A percentile compares a stretch with the other conserved stretches of the same genome.
phyloP scores from a whole-genome alignment of 2,113 vertebrate species.

The Macquaria australasica region DNA sequence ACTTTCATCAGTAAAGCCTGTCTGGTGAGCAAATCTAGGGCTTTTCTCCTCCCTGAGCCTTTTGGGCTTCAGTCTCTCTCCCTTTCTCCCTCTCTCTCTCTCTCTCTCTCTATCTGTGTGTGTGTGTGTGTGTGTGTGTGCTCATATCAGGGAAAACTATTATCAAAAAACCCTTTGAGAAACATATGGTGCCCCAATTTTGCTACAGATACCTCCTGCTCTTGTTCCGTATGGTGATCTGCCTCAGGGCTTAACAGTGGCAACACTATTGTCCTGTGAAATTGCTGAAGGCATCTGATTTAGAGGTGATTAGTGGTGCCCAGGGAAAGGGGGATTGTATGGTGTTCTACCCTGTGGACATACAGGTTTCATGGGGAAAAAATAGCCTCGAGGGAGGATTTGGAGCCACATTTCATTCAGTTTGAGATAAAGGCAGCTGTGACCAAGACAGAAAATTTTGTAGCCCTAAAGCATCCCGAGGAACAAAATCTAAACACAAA shows the following conservation, averaged over 20 bases:
- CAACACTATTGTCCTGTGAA: conserved; percentile 65
- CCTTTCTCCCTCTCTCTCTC: background rate
- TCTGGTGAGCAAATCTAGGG: conserved; percentile 49
- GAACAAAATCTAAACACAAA: conserved; percentile 50
- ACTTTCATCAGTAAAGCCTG: conserved; percentile 40
- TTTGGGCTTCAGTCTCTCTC: background rate
- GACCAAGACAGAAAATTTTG: conserved; percentile 16
- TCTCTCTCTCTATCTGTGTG: background rate
- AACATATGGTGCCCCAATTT: conserved; percentile 82
- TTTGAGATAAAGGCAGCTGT: conserved; percentile 46
- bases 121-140: conserved; percentile 29
- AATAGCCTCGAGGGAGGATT: conserved; percentile 68
- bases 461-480: conserved; percentile 10
- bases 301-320: conserved; percentile 69
- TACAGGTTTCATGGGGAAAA: conserved; percentile 53
- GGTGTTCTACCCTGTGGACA: conserved; percentile 66
- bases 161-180: conserved; percentile 66
- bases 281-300: conserved; percentile 71
- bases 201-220: conserved; percentile 65
- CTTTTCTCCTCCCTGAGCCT: conserved; percentile 39
- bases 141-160: conserved; percentile 55
- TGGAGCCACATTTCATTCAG: conserved; percentile 38
- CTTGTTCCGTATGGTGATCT: conserved; percentile 54
- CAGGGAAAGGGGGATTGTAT: conserved; percentile 40
- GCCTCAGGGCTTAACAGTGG: conserved; percentile 71